These are phyloP conservation scores for Ylistrum balloti DNA, from an alignment of 1,140 invertebrate species.

Conservation along the genomic window DNA sequence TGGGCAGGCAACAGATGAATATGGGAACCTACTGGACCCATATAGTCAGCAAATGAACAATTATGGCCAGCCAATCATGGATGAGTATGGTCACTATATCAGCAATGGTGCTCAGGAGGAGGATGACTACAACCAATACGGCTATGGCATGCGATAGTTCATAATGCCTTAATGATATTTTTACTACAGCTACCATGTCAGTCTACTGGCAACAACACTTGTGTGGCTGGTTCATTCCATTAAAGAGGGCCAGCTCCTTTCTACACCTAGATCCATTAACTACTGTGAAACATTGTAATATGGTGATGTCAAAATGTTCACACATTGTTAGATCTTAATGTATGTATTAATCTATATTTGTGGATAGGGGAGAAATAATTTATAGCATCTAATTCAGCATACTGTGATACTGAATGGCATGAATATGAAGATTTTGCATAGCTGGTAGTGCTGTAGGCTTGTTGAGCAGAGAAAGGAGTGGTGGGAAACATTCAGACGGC, in stretches of 20 bases:
- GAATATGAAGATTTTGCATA: background rate
- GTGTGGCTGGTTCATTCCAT: background rate
- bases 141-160: conserved; percentile 30
- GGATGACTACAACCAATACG: background rate
- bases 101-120: background rate
- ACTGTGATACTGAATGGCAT: background rate
- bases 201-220: background rate
- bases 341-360: background rate
- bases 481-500: background rate
- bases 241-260: background rate
- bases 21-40: conserved; percentile 48
- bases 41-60: conserved; percentile 60
- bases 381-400: background rate
- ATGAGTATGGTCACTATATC: conserved; percentile 65
- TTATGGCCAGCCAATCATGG: conserved; percentile 64
- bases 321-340: background rate
- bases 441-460: background rate
- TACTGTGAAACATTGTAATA: background rate
- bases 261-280: too few relatives aligned
- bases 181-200: background rate
- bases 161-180: background rate
- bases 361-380: background rate
- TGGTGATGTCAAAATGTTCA: background rate
- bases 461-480: background rate
- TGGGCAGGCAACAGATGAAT: conserved; percentile 70